phyloP scores from a whole-genome alignment of 1,140 invertebrate species.

The Zaprionus nigranus region DNA sequence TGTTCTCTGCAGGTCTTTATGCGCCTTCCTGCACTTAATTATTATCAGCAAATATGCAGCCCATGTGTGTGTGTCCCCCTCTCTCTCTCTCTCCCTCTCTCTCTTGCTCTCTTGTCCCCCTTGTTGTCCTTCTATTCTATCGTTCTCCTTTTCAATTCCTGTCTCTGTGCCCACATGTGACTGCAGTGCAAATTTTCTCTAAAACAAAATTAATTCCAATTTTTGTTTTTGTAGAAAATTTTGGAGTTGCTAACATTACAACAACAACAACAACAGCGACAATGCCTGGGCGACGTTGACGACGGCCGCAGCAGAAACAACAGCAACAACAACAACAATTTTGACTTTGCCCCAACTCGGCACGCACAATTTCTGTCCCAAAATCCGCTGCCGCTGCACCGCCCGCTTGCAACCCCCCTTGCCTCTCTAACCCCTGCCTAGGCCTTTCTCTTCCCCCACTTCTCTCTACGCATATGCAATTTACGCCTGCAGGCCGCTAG shows the following conservation, averaged over 20 bases:
- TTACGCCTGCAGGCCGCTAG: slow-evolving; percentile 74
- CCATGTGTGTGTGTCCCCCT: slow-evolving; percentile 1
- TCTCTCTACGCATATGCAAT: slow-evolving; percentile 66
- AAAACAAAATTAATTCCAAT: slow-evolving; percentile 83
- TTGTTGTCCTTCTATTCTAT: background rate
- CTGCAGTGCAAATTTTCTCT: slow-evolving; percentile 73
- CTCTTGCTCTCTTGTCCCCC: slow-evolving; percentile 9
- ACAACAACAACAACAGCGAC: slow-evolving; percentile 8
- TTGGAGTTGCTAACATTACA: slow-evolving; percentile 75
- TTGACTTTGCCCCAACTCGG: slow-evolving; percentile 43
- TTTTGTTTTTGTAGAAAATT: slow-evolving; percentile 83
- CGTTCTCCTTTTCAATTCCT: slow-evolving; percentile 3
- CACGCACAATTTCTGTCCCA: slow-evolving; percentile 73
- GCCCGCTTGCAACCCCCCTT: slow-evolving; percentile 12
- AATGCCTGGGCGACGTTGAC: slow-evolving; percentile 46
- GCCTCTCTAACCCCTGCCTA: background rate
- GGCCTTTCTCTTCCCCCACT: background rate
- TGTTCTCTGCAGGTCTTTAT: slow-evolving; percentile 55
- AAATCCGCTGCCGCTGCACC: slow-evolving; percentile 15
- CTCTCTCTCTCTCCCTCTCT: slow-evolving; percentile 9
- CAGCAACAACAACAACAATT: slow-evolving; percentile 12
- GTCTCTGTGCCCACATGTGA: slow-evolving; percentile 59
- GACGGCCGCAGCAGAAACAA: background rate
- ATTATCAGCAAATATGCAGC: slow-evolving; percentile 83
- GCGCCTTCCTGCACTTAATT: slow-evolving; percentile 80